Evolutionary conservation across 2,797 vertebrate genomes (phyloP).

Genomic region (Anas bahamensis): DNA sequence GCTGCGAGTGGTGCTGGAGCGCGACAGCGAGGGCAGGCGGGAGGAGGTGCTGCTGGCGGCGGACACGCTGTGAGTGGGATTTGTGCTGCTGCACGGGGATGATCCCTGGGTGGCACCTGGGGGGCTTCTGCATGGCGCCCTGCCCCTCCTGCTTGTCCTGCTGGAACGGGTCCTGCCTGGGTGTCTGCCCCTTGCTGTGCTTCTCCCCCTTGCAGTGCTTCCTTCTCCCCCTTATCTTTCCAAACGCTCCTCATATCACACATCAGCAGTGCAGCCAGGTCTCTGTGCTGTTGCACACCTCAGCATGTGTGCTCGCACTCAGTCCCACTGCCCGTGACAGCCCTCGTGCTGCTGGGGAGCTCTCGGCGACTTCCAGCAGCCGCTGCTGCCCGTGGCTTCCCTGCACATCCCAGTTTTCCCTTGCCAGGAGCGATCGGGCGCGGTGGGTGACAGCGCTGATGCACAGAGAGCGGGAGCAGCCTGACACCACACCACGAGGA

Average conservation of each 20-base stretch:
- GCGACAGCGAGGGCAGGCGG: conserved; percentile 87
- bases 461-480: conserved; percentile 74
- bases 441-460: conserved; percentile 89
- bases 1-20: conserved; percentile 87
- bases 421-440: conserved; percentile 88
- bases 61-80: conserved; percentile 85
- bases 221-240: not conserved
- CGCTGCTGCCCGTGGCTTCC: not conserved
- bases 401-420: fast-evolving
- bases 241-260: fast-evolving
- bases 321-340: not conserved
- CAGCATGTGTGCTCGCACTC: not conserved
- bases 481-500: conserved; percentile 74
- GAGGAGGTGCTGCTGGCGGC: conserved; percentile 85
- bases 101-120: not conserved
- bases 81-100: fast-evolving
- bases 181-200: not conserved
- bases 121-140: not conserved
- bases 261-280: not conserved
- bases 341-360: not conserved
- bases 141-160: fast-evolving
- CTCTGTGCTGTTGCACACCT: fast-evolving
- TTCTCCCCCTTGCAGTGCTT: not conserved
- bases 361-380: not conserved
- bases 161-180: not conserved